Conservation (phyloP, 1,140 invertebrate species). For the Penaeus vannamei region DNA sequence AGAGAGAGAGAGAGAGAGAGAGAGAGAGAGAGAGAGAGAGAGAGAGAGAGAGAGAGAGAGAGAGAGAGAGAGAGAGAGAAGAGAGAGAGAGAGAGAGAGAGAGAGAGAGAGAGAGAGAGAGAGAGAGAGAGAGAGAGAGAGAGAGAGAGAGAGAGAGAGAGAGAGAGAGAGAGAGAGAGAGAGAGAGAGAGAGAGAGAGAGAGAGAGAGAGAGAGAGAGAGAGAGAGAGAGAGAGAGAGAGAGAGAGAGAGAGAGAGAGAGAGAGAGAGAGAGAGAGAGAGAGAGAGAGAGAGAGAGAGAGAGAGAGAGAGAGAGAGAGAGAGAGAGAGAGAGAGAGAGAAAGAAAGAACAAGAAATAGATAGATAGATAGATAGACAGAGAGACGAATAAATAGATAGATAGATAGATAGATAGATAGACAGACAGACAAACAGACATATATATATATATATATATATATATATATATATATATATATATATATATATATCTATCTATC, state of each 20-base stretch:
- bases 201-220: not conserved
- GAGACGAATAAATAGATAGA: too few relatives aligned
- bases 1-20: not conserved
- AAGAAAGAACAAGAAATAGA: too few relatives aligned
- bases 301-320: slow-evolving; percentile 37
- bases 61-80: not conserved
- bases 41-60: not conserved
- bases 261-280: not conserved
- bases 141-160: not conserved
- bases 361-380: too few relatives aligned
- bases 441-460: too few relatives aligned
- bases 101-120: not conserved
- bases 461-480: too few relatives aligned
- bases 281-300: not conserved
- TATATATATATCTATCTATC: too few relatives aligned
- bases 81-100: not conserved
- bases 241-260: not conserved
- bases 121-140: not conserved
- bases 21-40: too few relatives aligned
- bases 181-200: not conserved
- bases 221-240: not conserved
- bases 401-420: too few relatives aligned
- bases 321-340: slow-evolving; percentile 40
- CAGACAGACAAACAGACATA: too few relatives aligned
- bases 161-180: slow-evolving; percentile 1